These are phyloP conservation scores for Gnathonemus longibarbis DNA, from an alignment of 2,113 vertebrate species.

Conservation along the genomic window DNA sequence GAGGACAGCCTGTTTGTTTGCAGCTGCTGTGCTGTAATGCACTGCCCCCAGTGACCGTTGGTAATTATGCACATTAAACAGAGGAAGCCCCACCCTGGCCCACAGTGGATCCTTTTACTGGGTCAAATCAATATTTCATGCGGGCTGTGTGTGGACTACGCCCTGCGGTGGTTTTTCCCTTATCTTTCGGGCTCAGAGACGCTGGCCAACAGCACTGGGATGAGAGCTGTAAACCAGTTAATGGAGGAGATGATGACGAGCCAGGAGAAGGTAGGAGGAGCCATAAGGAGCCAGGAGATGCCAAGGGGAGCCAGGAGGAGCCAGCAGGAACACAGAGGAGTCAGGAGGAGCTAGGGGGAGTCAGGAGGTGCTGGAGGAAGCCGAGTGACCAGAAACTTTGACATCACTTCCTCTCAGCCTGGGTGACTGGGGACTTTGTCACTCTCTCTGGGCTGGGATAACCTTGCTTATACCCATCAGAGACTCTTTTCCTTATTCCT, in stretches of 20 bases:
- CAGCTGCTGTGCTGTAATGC: background rate
- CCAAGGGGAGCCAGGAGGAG: background rate
- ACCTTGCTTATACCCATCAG: background rate
- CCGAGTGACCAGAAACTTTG: background rate
- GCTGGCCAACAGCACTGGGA: background rate
- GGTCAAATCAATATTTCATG: conserved; percentile 30
- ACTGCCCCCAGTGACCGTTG: background rate
- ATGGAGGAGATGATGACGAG: background rate
- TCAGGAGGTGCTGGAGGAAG: background rate
- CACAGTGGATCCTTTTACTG: background rate
- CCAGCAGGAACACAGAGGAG: background rate
- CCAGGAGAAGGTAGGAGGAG: background rate
- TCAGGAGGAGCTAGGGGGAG: background rate
- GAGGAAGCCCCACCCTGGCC: background rate
- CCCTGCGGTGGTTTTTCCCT: conserved; percentile 10
- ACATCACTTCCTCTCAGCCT: background rate
- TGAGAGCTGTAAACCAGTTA: background rate
- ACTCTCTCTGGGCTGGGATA: background rate
- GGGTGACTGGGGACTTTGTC: background rate
- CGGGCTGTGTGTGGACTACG: background rate
- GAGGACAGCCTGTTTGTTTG: background rate
- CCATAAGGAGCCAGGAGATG: background rate
- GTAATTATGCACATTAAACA: background rate
- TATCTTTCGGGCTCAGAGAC: background rate
- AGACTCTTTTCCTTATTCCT: background rate